Base-by-base conservation (phyloP, 2,797 vertebrate species). In the Cryptoprocta ferox region DNA sequence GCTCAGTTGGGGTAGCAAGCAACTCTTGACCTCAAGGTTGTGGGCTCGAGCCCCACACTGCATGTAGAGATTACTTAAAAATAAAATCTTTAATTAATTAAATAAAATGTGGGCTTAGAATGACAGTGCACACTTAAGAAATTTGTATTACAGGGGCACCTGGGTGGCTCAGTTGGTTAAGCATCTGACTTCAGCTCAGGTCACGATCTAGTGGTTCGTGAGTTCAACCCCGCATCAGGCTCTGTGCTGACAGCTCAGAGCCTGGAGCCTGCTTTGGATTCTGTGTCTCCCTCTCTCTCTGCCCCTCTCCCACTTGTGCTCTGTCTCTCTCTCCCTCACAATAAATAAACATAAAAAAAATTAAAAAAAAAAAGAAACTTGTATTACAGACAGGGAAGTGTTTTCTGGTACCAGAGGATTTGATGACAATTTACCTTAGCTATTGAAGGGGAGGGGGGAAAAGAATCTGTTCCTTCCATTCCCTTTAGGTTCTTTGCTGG, bases 331-430 rank as follows among this genome's bases (percentile, higher is more conserved):
- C n/a, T n/a, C n/a, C n/a, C n/a, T n/a, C n/a, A n/a, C n/a, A n/a
- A n/a, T n/a, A n/a, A n/a, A n/a, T n/a, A n/a, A n/a, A n/a, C n/a
- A n/a, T n/a, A n/a, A n/a, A n/a, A n/a, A n/a, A n/a, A n/a, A n/a
- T n/a, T n/a, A n/a, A n/a, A n/a, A n/a, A n/a, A n/a, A n/a, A n/a
- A n/a, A n/a, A n/a, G n/a, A 93, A 92, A 53, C 59, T 90, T 91
- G 24, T 7, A 13, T 35, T 50, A 78, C 9, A 50, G 30, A n/a
- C 16, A 18, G 45, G 32, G 45, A 50, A 50, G 75, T 97, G 63
- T 81, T 95, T 92, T 76, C 85, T 21, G 48, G 53, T 82, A 82
- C 48, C 92, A 91, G 91, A 53, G 24, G 28, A 81, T 75, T 45
- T 50, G 50, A 56, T 21, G 87, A 79, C 35, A 16, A 50, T n/a